Evolutionary conservation across 1,140 invertebrate species (phyloP).

Genomic region (Drosophila kohkoa): DNA sequence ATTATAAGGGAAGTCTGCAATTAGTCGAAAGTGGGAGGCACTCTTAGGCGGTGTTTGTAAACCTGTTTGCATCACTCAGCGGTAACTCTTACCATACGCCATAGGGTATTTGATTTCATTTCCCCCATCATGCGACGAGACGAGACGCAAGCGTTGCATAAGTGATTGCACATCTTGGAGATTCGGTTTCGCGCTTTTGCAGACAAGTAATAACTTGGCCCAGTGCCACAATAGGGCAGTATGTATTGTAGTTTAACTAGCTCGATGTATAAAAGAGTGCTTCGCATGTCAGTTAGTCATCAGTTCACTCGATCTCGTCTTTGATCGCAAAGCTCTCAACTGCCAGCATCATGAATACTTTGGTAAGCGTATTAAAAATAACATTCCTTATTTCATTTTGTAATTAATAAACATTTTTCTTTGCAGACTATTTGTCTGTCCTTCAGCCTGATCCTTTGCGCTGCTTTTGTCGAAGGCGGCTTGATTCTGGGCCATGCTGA

Average conservation of each 20-base stretch:
- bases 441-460: constrained; percentile 47
- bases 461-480: constrained; percentile 44
- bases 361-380: constrained; percentile 43
- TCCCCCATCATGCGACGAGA: constrained; percentile 21
- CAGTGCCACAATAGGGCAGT: constrained; percentile 67
- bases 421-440: constrained; percentile 36
- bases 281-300: constrained; percentile 36
- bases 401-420: neutral
- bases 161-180: constrained; percentile 36
- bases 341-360: constrained; percentile 46
- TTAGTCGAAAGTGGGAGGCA: neutral
- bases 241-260: constrained; percentile 7
- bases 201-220: constrained; percentile 58
- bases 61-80: neutral
- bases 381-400: neutral
- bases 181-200: constrained; percentile 64
- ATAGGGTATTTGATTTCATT: constrained; percentile 21
- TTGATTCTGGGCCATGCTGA: constrained; percentile 62
- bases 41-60: neutral
- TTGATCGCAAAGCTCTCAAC: constrained; percentile 18
- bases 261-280: constrained; percentile 54
- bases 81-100: neutral
- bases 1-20: neutral
- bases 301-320: constrained; percentile 47
- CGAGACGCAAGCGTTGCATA: constrained; percentile 53